A percentile compares a stretch with the other conserved stretches of the same genome.
These are phyloP conservation scores for Bombus sylvicola DNA, from an alignment of 1,140 invertebrate genomes.

Conservation along the genomic window DNA sequence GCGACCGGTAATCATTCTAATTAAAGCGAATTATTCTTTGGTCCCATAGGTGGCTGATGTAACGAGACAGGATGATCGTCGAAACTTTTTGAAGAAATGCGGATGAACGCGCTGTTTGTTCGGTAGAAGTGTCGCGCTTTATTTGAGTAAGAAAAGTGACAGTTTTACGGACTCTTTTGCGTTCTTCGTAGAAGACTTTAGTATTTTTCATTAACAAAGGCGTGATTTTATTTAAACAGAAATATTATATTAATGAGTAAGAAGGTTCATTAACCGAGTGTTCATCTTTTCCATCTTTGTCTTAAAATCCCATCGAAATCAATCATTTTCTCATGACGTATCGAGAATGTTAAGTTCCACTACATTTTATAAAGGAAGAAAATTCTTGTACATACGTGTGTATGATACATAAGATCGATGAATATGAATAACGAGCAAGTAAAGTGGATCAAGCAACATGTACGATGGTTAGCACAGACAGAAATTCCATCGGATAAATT, in stretches of 20 bases:
- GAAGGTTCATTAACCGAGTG: background rate
- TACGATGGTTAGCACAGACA: background rate
- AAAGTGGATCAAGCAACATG: background rate
- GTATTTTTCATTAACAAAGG: too few species aligned
- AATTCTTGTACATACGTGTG: too few species aligned
- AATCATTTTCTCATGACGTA: too few species aligned
- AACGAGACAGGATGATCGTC: background rate
- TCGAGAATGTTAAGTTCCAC: too few species aligned
- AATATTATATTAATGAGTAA: too few species aligned
- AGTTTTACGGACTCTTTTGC: background rate
- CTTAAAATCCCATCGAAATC: too few species aligned
- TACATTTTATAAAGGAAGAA: background rate
- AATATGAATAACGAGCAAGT: background rate
- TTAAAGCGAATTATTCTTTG: slow-evolving; percentile 25
- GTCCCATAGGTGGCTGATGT: background rate
- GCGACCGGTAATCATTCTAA: slow-evolving; percentile 20
- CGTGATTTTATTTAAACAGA: too few species aligned
- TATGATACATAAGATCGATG: background rate
- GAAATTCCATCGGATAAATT: slow-evolving; percentile 1
- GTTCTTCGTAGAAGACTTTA: background rate
- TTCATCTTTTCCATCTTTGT: background rate
- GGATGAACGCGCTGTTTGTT: background rate
- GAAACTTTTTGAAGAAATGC: background rate
- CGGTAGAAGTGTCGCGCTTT: background rate
- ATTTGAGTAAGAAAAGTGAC: background rate